These are phyloP conservation scores for Hyles vespertilio DNA, from an alignment of 1,140 invertebrate genomes.

Conservation along the genomic window DNA sequence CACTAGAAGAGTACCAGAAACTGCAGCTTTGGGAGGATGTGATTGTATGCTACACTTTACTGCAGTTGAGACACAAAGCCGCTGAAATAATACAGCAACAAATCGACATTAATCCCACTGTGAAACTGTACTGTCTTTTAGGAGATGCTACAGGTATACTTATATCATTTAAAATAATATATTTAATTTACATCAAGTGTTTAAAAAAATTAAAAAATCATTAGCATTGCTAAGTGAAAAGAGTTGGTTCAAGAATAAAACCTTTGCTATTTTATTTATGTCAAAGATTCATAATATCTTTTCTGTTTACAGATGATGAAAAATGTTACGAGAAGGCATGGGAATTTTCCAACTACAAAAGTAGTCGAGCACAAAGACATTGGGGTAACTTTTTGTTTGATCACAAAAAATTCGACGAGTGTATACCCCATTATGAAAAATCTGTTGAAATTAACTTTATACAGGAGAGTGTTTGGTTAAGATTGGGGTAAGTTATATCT, in stretches of 20 bases:
- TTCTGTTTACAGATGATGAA: slow-evolving; percentile 79
- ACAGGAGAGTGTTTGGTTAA: slow-evolving; percentile 89
- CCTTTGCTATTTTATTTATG: too few relatives aligned
- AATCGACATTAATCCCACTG: slow-evolving; percentile 86
- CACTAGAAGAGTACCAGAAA: slow-evolving; percentile 89
- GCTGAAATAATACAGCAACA: slow-evolving; percentile 91
- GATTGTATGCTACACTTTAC: slow-evolving; percentile 90
- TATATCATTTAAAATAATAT: background rate
- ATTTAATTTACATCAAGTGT: background rate
- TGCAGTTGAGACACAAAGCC: slow-evolving; percentile 91
- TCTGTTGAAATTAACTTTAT: slow-evolving; percentile 90
- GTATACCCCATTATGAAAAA: slow-evolving; percentile 86
- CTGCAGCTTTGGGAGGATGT: slow-evolving; percentile 95
- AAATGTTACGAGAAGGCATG: slow-evolving; percentile 93
- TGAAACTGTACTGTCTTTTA: slow-evolving; percentile 92
- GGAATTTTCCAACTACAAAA: slow-evolving; percentile 88
- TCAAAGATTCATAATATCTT: background rate
- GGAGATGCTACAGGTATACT: slow-evolving; percentile 77
- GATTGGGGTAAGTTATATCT: slow-evolving; percentile 80
- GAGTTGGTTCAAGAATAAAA: background rate
- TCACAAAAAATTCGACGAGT: slow-evolving; percentile 84
- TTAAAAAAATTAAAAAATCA: background rate
- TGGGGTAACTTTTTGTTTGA: slow-evolving; percentile 89
- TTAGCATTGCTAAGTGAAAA: background rate
- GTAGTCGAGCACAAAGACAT: slow-evolving; percentile 87